phyloP scores from a whole-genome alignment of 2,888 invertebrate species.

The Athrips mouffetella region DNA sequence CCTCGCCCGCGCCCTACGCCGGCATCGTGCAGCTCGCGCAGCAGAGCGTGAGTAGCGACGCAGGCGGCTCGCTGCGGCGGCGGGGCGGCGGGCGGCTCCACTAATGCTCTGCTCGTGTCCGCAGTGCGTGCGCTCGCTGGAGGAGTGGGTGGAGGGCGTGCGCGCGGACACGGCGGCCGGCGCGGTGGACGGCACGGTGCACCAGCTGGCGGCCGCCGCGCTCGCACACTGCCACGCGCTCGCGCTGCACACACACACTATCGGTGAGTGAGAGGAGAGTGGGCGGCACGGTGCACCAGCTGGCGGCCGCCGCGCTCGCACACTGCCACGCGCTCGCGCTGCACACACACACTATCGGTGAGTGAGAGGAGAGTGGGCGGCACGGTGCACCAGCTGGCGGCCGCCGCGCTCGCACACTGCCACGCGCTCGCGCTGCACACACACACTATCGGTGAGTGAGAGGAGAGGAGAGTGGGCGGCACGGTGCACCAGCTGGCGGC shows the following conservation, averaged over 20 bases:
- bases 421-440: slow-evolving; percentile 91
- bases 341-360: slow-evolving; percentile 52
- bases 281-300: slow-evolving; percentile 98
- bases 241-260: slow-evolving; percentile 86
- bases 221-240: slow-evolving; percentile 94
- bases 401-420: slow-evolving; percentile 94
- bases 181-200: slow-evolving; percentile 98
- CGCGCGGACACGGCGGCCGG: slow-evolving; percentile 87
- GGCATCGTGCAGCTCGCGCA: slow-evolving; percentile 20
- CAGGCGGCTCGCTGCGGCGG: no score
- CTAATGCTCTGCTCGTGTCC: neutral
- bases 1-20: slow-evolving; percentile 23
- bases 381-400: slow-evolving; percentile 97
- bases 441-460: no score
- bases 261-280: slow-evolving; percentile 86
- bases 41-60: slow-evolving; percentile 44
- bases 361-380: slow-evolving; percentile 96
- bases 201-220: slow-evolving; percentile 96
- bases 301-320: slow-evolving; percentile 92
- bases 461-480: slow-evolving; percentile 95
- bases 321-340: neutral
- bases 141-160: slow-evolving; percentile 95
- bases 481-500: slow-evolving; percentile 98
- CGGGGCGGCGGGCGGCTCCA: no score
- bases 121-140: slow-evolving; percentile 92